Evolutionary conservation across 2,113 vertebrate species (phyloP).

Genomic region (Anguilla rostrata): DNA sequence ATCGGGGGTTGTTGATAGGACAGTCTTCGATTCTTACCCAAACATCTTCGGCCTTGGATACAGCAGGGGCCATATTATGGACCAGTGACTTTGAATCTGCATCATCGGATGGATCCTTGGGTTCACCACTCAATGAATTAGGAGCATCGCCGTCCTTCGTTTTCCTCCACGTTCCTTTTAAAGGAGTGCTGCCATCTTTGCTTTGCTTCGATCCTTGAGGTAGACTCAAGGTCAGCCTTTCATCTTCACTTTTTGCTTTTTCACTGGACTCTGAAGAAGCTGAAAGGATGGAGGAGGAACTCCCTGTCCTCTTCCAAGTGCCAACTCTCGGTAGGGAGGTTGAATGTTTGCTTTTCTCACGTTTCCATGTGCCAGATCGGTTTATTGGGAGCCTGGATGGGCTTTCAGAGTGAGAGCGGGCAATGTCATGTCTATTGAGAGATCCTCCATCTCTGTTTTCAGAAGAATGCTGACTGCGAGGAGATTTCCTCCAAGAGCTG

Average conservation of each 20-base stretch:
- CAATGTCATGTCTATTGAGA: constrained; percentile 77
- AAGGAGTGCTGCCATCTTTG: constrained; percentile 73
- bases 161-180: constrained; percentile 91
- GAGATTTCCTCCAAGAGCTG: constrained; percentile 76
- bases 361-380: constrained; percentile 93
- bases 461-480: constrained; percentile 74
- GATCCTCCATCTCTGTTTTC: constrained; percentile 76
- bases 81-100: constrained; percentile 69
- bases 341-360: constrained; percentile 89
- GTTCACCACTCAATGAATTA: constrained; percentile 58
- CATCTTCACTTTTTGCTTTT: constrained; percentile 88
- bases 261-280: constrained; percentile 97
- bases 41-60: constrained; percentile 90
- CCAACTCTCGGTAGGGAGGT: constrained; percentile 93
- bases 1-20: constrained; percentile 93
- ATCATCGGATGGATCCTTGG: constrained; percentile 46
- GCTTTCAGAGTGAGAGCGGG: constrained; percentile 93
- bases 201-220: constrained; percentile 71
- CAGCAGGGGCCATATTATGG: constrained; percentile 80
- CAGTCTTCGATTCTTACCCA: constrained; percentile 98
- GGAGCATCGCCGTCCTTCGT: constrained; percentile 80
- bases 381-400: constrained; percentile 88
- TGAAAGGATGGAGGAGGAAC: constrained; percentile 93
- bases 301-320: constrained; percentile 95
- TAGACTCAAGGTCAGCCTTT: constrained; percentile 69